Evolutionary conservation across 2,797 vertebrate genomes (phyloP).

Genomic region (Rachycentron canadum): DNA sequence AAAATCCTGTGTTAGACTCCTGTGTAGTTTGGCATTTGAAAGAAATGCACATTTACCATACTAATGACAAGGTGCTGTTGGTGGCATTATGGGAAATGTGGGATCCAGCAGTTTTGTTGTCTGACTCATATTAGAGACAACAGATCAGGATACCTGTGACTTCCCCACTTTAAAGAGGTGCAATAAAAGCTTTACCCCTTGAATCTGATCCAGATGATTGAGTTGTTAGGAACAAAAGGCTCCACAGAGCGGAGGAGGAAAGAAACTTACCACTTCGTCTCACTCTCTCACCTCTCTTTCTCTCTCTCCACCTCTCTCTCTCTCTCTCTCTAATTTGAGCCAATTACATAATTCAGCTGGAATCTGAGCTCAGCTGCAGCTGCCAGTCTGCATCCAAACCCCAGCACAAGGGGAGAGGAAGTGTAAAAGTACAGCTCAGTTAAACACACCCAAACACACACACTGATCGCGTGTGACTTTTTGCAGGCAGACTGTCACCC

Average conservation of each 20-base stretch:
- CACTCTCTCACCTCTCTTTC: not conserved
- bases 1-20: no score
- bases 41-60: not conserved
- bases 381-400: slow-evolving; percentile 38
- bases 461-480: not conserved
- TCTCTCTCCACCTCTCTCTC: not conserved
- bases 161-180: no score
- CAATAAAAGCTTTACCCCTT: not conserved
- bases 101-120: not conserved
- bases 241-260: not conserved
- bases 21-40: not conserved
- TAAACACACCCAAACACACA: slow-evolving; percentile 34
- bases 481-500: slow-evolving; percentile 21
- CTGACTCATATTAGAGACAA: not conserved
- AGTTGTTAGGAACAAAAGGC: slow-evolving; percentile 1
- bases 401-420: slow-evolving; percentile 24
- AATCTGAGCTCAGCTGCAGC: slow-evolving; percentile 68
- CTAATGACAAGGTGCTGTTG: not conserved
- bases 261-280: slow-evolving; percentile 13
- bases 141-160: not conserved
- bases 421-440: slow-evolving; percentile 25
- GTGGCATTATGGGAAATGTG: not conserved
- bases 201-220: not conserved
- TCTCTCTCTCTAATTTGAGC: slow-evolving; percentile 11
- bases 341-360: slow-evolving; percentile 73